These are phyloP conservation scores for Stramonita haemastoma DNA, from an alignment of 2,888 invertebrate genomes.

Conservation along the genomic window DNA sequence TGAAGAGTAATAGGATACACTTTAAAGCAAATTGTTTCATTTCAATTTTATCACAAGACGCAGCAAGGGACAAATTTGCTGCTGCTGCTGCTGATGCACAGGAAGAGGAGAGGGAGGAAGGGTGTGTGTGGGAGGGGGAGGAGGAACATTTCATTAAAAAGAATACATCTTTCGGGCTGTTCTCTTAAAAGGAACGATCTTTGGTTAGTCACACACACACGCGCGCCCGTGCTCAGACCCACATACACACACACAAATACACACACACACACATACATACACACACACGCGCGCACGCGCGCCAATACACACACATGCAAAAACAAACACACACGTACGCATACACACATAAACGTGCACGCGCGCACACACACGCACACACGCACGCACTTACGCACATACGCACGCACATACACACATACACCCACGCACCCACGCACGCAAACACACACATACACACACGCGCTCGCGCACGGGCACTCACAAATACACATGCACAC, in stretches of 20 bases:
- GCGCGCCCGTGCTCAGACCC: too few relatives aligned
- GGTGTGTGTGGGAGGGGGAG: too few relatives aligned
- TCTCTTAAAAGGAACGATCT: too few relatives aligned
- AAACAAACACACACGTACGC: too few relatives aligned
- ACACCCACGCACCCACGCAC: too few relatives aligned
- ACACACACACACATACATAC: too few relatives aligned
- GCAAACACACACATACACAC: too few relatives aligned
- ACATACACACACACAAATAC: too few relatives aligned
- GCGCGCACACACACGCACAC: neutral
- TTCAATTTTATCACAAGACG: neutral
- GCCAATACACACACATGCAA: too few relatives aligned
- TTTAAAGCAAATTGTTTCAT: neutral
- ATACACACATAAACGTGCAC: neutral
- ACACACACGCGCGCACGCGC: neutral
- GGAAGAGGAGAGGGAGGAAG: neutral
- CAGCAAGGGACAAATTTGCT: neutral
- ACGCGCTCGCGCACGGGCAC: neutral
- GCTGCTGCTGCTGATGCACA: neutral
- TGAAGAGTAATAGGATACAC: neutral
- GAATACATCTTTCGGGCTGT: too few relatives aligned
- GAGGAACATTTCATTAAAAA: too few relatives aligned
- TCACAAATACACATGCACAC: neutral
- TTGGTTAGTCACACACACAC: too few relatives aligned
- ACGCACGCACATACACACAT: neutral
- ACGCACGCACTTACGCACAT: neutral